phyloP scores from a whole-genome alignment of 2,113 vertebrate species.

The Daubentonia madagascariensis region DNA sequence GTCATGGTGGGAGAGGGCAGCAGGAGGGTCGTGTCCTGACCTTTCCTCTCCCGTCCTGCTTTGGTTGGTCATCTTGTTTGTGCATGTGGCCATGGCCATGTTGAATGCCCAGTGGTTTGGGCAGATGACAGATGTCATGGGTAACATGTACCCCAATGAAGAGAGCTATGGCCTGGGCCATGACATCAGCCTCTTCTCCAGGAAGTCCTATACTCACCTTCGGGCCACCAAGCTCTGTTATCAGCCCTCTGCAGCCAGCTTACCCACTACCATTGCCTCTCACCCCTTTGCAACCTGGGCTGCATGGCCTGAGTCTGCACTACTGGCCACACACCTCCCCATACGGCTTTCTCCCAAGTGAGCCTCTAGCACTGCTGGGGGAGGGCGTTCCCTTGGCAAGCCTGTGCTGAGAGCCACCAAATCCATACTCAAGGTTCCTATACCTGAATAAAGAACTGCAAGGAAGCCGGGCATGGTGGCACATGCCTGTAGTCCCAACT shows the following conservation, averaged over 20 bases:
- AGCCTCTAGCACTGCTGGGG: neutral
- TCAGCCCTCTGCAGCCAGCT: slow-evolving; percentile 78
- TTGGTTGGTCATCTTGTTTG: slow-evolving; percentile 82
- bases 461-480: too few species aligned
- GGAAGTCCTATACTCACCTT: slow-evolving; percentile 84
- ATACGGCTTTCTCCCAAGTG: neutral
- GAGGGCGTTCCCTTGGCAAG: neutral
- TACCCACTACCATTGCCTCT: slow-evolving; percentile 83
- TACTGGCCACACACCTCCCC: slow-evolving; percentile 84
- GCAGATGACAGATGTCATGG: slow-evolving; percentile 83
- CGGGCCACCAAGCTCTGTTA: slow-evolving; percentile 78
- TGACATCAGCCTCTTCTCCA: slow-evolving; percentile 81
- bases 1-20: neutral
- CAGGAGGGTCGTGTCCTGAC: neutral
- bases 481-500: too few species aligned
- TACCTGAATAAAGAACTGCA: neutral
- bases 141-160: slow-evolving; percentile 87
- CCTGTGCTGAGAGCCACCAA: neutral
- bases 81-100: slow-evolving; percentile 84
- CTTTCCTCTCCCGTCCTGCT: neutral
- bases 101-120: slow-evolving; percentile 90
- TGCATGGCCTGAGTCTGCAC: slow-evolving; percentile 84
- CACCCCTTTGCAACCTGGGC: slow-evolving; percentile 89
- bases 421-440: neutral
- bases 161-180: slow-evolving; percentile 84